Conservation (phyloP, 2,888 invertebrate genomes). For the Eulithis testata region DNA sequence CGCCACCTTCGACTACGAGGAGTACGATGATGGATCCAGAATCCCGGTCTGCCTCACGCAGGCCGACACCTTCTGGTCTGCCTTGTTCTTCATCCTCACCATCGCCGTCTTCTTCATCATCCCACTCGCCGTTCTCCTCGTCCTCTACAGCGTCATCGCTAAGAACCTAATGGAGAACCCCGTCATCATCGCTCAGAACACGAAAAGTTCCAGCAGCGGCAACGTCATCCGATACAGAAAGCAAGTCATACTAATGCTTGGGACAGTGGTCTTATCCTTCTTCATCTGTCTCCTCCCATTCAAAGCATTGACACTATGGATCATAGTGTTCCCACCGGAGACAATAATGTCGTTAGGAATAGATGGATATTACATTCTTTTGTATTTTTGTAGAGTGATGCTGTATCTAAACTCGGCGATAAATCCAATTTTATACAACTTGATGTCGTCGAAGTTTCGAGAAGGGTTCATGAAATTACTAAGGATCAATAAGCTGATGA, state of each 20-base stretch:
- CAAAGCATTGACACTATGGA: conserved; percentile 94
- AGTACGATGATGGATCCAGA: conserved; percentile 88
- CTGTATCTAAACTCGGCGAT: conserved; percentile 95
- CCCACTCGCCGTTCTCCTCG: conserved; percentile 91
- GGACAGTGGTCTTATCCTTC: conserved; percentile 95
- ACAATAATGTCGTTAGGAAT: conserved; percentile 88
- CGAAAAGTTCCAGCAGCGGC: conserved; percentile 75
- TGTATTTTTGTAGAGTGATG: conserved; percentile 95
- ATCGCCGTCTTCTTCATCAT: conserved; percentile 93
- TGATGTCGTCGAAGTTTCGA: conserved; percentile 96
- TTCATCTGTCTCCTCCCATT: conserved; percentile 96
- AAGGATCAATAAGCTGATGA: conserved; percentile 74
- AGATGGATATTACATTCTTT: conserved; percentile 92
- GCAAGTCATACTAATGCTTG: conserved; percentile 94
- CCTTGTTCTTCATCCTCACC: conserved; percentile 91
- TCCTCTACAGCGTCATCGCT: conserved; percentile 94
- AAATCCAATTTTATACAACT: conserved; percentile 95
- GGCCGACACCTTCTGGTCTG: conserved; percentile 91
- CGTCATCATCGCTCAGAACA: conserved; percentile 86
- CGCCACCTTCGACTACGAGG: conserved; percentile 89
- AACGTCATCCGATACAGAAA: conserved; percentile 90
- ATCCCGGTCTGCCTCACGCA: conserved; percentile 93
- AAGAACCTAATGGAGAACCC: conserved; percentile 93
- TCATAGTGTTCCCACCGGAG: conserved; percentile 90
- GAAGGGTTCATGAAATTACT: conserved; percentile 90